phyloP scores from a whole-genome alignment of 2,113 vertebrate genomes.

The Circaetus gallicus region DNA sequence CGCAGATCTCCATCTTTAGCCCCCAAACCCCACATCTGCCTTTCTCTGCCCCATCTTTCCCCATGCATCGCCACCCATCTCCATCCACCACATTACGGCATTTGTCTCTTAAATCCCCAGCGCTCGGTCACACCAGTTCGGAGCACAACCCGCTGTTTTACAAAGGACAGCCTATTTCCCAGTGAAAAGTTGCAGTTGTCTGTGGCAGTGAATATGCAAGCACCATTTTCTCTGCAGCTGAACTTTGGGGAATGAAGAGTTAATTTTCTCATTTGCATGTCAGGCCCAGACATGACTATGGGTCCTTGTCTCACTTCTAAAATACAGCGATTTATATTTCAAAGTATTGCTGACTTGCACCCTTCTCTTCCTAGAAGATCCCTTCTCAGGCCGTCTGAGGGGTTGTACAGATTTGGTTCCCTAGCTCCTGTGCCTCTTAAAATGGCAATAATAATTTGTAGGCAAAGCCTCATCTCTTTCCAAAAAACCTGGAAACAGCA shows the following conservation, averaged over 20 bases:
- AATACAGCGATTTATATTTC: background rate
- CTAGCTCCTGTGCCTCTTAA: background rate
- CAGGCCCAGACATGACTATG: background rate
- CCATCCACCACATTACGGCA: rapidly evolving
- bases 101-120: no score
- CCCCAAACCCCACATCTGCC: no score
- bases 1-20: background rate
- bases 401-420: background rate
- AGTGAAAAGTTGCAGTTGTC: background rate
- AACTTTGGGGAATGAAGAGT: background rate
- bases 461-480: background rate
- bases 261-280: background rate
- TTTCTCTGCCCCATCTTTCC: background rate
- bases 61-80: no score
- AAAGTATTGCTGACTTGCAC: background rate
- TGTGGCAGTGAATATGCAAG: background rate
- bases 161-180: background rate
- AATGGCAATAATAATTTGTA: background rate
- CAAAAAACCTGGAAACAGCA: background rate
- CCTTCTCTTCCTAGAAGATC: background rate
- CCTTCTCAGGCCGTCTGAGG: background rate
- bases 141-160: background rate
- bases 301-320: background rate
- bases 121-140: rapidly evolving
- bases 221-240: background rate